phyloP scores from a whole-genome alignment of 2,113 vertebrate species.

The Triplophysa tibetana region DNA sequence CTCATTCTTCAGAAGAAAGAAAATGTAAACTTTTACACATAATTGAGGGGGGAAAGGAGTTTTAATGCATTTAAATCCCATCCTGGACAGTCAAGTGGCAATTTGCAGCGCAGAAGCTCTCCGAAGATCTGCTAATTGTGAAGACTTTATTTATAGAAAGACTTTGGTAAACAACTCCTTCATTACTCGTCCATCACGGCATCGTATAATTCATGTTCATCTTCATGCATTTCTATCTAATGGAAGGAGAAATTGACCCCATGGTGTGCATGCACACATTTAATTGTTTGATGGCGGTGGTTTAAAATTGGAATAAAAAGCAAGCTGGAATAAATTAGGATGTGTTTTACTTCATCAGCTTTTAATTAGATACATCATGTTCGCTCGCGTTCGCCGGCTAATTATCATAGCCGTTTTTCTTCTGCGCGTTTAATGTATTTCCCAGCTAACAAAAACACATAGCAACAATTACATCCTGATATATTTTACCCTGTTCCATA shows the following conservation, averaged over 20 bases:
- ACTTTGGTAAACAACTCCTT: conserved; percentile 58
- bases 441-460: neutral
- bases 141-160: conserved; percentile 54
- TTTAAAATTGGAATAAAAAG: conserved; percentile 49
- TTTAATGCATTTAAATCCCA: neutral
- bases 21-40: neutral
- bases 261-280: conserved; percentile 61
- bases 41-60: neutral
- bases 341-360: conserved; percentile 53
- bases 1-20: no score
- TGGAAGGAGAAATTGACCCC: conserved; percentile 52
- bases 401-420: conserved; percentile 51
- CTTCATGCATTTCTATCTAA: conserved; percentile 55
- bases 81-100: neutral
- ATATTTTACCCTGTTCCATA: neutral
- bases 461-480: no score
- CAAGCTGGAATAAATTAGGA: conserved; percentile 63
- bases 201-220: conserved; percentile 41
- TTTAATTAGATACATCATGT: conserved; percentile 69
- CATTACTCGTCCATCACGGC: conserved; percentile 43
- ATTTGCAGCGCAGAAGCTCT: neutral
- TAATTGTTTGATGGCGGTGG: conserved; percentile 63
- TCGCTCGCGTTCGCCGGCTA: conserved; percentile 53
- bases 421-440: conserved; percentile 14
- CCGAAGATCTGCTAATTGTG: conserved; percentile 10